Percentiles rank a stretch among this genome's conserved stretches.
Conservation (phyloP, 1,140 invertebrate species). For the Sminthurinus signatus region DNA sequence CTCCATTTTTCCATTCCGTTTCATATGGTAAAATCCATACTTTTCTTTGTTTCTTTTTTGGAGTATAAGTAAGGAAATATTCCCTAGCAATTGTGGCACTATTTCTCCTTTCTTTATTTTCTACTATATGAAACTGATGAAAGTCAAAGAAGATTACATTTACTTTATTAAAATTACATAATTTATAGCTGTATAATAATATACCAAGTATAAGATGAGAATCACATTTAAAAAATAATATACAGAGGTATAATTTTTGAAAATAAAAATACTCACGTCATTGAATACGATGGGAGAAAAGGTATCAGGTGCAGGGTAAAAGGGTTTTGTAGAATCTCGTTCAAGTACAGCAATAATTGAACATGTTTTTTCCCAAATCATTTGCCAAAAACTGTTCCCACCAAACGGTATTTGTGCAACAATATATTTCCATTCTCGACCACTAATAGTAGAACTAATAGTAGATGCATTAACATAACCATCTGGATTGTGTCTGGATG, state of each 20-base stretch:
- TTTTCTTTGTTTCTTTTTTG: slow-evolving; percentile 37
- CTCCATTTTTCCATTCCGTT: slow-evolving; percentile 41
- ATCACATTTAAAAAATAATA: background rate
- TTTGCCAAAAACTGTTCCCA: slow-evolving; percentile 50
- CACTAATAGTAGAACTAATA: slow-evolving; percentile 66
- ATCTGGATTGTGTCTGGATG: slow-evolving; percentile 67
- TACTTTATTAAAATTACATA: no score
- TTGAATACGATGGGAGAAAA: slow-evolving; percentile 52
- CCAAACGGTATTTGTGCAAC: slow-evolving; percentile 67
- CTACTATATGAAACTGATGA: slow-evolving; percentile 32
- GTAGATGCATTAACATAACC: slow-evolving; percentile 89
- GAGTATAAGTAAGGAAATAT: slow-evolving; percentile 24
- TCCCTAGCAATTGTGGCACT: slow-evolving; percentile 36
- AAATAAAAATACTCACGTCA: slow-evolving; percentile 46
- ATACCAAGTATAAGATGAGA: no score
- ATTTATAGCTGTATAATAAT: no score
- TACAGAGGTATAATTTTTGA: background rate
- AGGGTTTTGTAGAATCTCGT: slow-evolving; percentile 50
- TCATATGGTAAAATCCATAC: slow-evolving; percentile 42
- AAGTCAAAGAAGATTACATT: background rate
- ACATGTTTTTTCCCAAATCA: slow-evolving; percentile 77
- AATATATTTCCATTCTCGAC: slow-evolving; percentile 73
- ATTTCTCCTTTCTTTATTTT: slow-evolving; percentile 29
- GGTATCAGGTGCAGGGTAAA: slow-evolving; percentile 55
- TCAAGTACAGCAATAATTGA: slow-evolving; percentile 58